These are phyloP conservation scores for Dasyornis broadbenti DNA, from an alignment of 2,113 vertebrate species.

Conservation along the genomic window DNA sequence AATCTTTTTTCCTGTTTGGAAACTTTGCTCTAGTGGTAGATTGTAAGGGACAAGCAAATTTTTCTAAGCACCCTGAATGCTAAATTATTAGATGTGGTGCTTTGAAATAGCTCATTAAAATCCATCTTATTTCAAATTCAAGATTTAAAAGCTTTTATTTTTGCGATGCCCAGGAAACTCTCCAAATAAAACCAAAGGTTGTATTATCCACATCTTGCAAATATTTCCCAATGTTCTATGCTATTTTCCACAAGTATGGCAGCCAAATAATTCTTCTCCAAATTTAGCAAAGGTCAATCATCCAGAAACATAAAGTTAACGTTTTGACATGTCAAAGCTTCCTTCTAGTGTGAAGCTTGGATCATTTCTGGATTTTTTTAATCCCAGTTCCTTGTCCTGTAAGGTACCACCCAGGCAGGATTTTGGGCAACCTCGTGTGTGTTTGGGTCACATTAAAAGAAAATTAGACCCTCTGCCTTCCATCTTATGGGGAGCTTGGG, in stretches of 20 bases:
- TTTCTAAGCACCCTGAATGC: background rate
- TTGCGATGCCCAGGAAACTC: background rate
- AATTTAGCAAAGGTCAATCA: slow-evolving; percentile 1
- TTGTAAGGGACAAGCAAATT: background rate
- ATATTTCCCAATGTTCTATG: background rate
- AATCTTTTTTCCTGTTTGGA: background rate
- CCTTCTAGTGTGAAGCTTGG: background rate
- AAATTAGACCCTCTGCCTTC: background rate
- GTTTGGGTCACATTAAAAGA: background rate
- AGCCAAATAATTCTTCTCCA: background rate
- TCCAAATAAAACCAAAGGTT: slow-evolving; percentile 32
- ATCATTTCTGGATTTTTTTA: background rate
- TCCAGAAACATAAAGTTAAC: background rate
- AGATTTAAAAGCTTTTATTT: background rate
- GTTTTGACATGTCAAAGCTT: background rate
- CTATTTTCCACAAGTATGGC: background rate
- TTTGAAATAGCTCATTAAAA: background rate
- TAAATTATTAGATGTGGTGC: background rate
- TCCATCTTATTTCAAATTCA: background rate
- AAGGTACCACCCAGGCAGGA: background rate
- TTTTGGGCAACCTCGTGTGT: background rate
- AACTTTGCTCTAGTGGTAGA: background rate
- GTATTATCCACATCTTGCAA: slow-evolving; percentile 18
- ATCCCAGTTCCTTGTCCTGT: background rate
- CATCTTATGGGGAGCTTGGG: background rate